Conservation (phyloP, 1,140 invertebrate species). For the Bombus balteatus region DNA sequence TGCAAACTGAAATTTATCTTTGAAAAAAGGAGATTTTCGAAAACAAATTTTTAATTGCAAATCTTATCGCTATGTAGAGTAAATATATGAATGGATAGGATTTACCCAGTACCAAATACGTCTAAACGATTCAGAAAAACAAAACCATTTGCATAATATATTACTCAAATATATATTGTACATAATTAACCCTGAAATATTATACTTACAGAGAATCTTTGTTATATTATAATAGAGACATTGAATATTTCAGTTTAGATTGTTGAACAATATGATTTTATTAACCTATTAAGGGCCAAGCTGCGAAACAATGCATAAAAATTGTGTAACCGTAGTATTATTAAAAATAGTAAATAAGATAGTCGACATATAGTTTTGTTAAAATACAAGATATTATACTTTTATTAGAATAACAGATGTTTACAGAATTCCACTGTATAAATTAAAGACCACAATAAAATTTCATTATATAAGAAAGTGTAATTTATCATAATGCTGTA, state of each 20-base stretch:
- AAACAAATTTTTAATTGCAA: slow-evolving; percentile 1
- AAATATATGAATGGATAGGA: not conserved
- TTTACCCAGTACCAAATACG: not conserved
- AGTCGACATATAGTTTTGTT: not conserved
- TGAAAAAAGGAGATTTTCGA: not conserved
- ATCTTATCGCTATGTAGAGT: not conserved
- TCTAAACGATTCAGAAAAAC: too few species aligned
- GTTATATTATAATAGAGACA: not conserved
- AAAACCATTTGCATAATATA: not conserved
- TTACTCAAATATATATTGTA: not conserved
- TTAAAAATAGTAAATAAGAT: too few species aligned
- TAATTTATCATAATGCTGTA: not conserved
- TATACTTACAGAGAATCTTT: too few species aligned
- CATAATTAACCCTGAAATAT: not conserved
- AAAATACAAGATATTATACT: not conserved
- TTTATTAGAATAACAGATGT: not conserved
- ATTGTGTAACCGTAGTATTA: too few species aligned
- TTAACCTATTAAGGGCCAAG: not conserved
- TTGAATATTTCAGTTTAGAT: not conserved
- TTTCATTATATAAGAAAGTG: not conserved
- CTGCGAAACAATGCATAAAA: too few species aligned
- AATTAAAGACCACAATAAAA: not conserved
- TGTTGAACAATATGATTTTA: not conserved
- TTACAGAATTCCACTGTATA: not conserved
- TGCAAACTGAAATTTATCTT: not conserved